Conservation (phyloP, 2,888 invertebrate genomes). For the Drosophila hawaiiensis region DNA sequence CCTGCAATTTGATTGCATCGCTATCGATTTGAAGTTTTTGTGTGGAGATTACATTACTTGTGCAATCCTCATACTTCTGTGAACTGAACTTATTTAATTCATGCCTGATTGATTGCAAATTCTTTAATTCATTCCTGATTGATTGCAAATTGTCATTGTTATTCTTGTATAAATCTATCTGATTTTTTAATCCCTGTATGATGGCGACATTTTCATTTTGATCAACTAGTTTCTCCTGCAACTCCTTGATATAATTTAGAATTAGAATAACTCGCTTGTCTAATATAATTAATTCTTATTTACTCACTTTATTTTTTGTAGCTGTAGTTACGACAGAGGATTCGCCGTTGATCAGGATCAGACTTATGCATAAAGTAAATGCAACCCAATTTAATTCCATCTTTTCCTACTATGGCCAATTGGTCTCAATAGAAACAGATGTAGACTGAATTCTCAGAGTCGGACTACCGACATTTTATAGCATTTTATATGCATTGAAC, state of each 20-base stretch:
- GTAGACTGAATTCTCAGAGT: not conserved
- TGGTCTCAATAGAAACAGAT: not conserved
- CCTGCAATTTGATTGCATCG: not conserved
- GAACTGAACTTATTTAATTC: not conserved
- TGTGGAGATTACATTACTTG: no score
- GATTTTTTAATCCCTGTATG: no score
- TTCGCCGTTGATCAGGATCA: not conserved
- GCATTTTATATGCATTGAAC: not conserved
- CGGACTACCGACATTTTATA: not conserved
- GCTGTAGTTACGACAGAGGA: not conserved
- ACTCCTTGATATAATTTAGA: not conserved
- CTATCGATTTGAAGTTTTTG: no score
- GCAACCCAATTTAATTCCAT: not conserved
- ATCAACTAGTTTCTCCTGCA: no score
- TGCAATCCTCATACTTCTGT: not conserved
- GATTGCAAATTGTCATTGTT: no score
- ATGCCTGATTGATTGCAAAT: no score
- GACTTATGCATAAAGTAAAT: not conserved
- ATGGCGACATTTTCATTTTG: no score
- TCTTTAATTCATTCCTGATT: not conserved
- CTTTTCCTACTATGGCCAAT: not conserved
- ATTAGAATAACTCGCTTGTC: not conserved
- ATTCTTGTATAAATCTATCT: no score
- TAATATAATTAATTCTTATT: not conserved
- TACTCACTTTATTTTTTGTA: not conserved